These are phyloP conservation scores for Melanotaenia duboulayi DNA, from an alignment of 2,113 vertebrate species.

Conservation along the genomic window DNA sequence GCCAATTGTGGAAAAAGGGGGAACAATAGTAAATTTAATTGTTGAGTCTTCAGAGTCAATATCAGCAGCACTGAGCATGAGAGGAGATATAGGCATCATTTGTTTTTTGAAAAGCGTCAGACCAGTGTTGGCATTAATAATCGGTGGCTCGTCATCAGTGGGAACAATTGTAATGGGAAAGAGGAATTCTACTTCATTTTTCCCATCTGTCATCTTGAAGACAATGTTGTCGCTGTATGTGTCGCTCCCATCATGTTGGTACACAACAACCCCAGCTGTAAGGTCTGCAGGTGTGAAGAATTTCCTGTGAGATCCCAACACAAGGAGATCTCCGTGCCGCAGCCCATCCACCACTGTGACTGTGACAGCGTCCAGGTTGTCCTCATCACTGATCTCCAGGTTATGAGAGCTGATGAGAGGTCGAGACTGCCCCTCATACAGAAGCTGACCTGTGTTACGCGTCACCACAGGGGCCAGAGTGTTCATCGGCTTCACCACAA, in stretches of 20 bases:
- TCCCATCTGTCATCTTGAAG: slow-evolving; percentile 91
- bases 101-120: slow-evolving; percentile 90
- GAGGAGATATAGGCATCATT: slow-evolving; percentile 84
- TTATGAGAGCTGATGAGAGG: slow-evolving; percentile 87
- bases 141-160: slow-evolving; percentile 92
- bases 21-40: slow-evolving; percentile 86
- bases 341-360: slow-evolving; percentile 90
- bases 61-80: slow-evolving; percentile 90
- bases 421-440: slow-evolving; percentile 94
- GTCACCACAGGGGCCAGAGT: slow-evolving; percentile 91
- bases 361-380: slow-evolving; percentile 86
- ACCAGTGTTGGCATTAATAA: slow-evolving; percentile 93
- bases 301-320: slow-evolving; percentile 84
- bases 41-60: slow-evolving; percentile 93
- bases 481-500: slow-evolving; percentile 97
- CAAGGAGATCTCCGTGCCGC: slow-evolving; percentile 86
- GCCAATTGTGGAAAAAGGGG: slow-evolving; percentile 81
- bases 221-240: slow-evolving; percentile 95
- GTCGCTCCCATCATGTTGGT: slow-evolving; percentile 92
- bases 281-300: slow-evolving; percentile 89
- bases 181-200: slow-evolving; percentile 91
- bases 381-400: slow-evolving; percentile 92
- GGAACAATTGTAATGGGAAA: slow-evolving; percentile 94
- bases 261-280: slow-evolving; percentile 84
- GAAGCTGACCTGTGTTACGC: slow-evolving; percentile 91